A percentile compares a stretch with the other conserved stretches of the same genome.
These are phyloP conservation scores for Lasiurus borealis DNA, from an alignment of 2,113 vertebrate species.

Conservation along the genomic window DNA sequence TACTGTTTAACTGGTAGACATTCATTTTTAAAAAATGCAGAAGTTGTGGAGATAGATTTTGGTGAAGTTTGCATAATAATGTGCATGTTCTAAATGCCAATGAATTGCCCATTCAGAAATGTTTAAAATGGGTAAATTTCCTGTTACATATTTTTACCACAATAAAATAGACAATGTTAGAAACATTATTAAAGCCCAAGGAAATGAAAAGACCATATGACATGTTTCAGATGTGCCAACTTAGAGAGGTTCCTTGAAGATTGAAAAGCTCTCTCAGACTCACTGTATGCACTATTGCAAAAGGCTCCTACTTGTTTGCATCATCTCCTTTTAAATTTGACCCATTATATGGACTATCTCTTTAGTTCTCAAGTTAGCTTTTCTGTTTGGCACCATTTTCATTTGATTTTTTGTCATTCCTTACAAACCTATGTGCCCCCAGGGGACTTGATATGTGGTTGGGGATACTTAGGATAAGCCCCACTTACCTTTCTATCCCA, in stretches of 20 bases:
- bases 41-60: not conserved
- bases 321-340: not conserved
- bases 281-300: not conserved
- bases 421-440: not conserved
- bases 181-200: not conserved
- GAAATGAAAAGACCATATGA: not conserved
- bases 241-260: not conserved
- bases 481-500: no score
- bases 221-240: not conserved
- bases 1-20: not conserved
- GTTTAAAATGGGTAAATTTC: not conserved
- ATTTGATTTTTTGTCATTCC: not conserved
- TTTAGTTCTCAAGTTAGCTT: not conserved
- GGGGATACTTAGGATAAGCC: not conserved
- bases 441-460: not conserved
- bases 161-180: not conserved
- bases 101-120: not conserved
- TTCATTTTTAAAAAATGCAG: not conserved
- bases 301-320: not conserved
- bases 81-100: not conserved
- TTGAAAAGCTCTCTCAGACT: not conserved
- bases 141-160: not conserved
- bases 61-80: not conserved
- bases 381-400: not conserved
- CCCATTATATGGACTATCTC: not conserved